Percentiles rank a stretch among this genome's conserved stretches.
Evolutionary conservation across 2,797 vertebrate species (phyloP).

Genomic region (Coregonus ussuriensis): DNA sequence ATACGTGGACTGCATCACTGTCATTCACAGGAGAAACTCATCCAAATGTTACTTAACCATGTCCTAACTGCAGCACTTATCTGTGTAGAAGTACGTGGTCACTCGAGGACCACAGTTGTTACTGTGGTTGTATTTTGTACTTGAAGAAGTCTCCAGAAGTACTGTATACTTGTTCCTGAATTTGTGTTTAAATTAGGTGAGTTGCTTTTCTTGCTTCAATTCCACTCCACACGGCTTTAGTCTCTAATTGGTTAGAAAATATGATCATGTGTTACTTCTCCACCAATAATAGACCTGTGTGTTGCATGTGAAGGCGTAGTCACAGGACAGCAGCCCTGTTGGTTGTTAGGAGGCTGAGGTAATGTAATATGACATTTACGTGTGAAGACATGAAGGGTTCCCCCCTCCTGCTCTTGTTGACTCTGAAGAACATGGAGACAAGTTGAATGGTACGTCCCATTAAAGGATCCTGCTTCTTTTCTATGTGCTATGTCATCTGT

Average conservation of each 20-base stretch:
- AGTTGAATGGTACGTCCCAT: constrained; percentile 58
- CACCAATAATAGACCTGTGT: constrained; percentile 3
- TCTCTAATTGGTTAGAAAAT: constrained; percentile 8
- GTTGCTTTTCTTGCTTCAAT: not conserved
- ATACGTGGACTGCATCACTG: constrained; percentile 8
- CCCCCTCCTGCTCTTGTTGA: not conserved
- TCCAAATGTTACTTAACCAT: constrained; percentile 13
- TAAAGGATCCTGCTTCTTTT: constrained; percentile 27
- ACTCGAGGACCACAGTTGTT: constrained; percentile 25
- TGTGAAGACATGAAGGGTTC: not conserved
- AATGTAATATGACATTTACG: constrained; percentile 9
- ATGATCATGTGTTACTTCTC: constrained; percentile 11
- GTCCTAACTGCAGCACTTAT: constrained; percentile 31
- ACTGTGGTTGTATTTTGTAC: constrained; percentile 37
- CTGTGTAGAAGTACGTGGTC: constrained; percentile 20
- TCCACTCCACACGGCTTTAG: constrained; percentile 14
- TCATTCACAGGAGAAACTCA: not conserved
- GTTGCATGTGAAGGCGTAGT: constrained; percentile 14
- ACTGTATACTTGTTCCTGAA: constrained; percentile 1
- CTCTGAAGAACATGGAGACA: constrained; percentile 37
- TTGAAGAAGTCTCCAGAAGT: constrained; percentile 16
- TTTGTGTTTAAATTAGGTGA: not conserved
- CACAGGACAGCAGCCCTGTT: not conserved
- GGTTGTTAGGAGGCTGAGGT: constrained; percentile 5
- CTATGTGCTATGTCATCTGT: constrained; percentile 5